Evolutionary conservation across 2,888 invertebrate species (phyloP).

Genomic region (Harpagoxenus sublaevis): DNA sequence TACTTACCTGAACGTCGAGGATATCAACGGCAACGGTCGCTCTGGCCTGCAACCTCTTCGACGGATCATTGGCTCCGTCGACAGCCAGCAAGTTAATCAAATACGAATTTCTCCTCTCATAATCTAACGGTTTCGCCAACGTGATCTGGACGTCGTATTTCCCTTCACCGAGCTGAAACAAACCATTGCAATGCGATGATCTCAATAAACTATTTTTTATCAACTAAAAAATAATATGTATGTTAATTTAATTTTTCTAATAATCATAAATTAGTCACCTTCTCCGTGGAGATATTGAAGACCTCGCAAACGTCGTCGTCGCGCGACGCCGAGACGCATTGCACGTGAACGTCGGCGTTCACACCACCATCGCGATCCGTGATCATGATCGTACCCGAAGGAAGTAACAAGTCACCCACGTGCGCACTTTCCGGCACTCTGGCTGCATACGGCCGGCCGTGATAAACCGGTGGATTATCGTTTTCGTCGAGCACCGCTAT

Average conservation of each 20-base stretch:
- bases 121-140: constrained; percentile 91
- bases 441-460: constrained; percentile 91
- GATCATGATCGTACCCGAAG: constrained; percentile 88
- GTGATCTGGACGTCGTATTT: constrained; percentile 91
- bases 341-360: constrained; percentile 90
- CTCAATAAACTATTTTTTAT: background rate
- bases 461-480: constrained; percentile 93
- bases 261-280: constrained; percentile 84
- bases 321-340: constrained; percentile 88
- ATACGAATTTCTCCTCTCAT: constrained; percentile 92
- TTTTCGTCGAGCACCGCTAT: constrained; percentile 93
- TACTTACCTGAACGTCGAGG: constrained; percentile 90
- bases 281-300: constrained; percentile 90
- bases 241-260: background rate
- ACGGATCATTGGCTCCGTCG: constrained; percentile 88
- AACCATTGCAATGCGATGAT: background rate
- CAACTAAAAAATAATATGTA: background rate
- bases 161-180: constrained; percentile 88
- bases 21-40: constrained; percentile 93
- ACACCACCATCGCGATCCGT: constrained; percentile 91
- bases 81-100: constrained; percentile 90
- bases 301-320: constrained; percentile 91
- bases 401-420: constrained; percentile 89
- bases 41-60: constrained; percentile 89
- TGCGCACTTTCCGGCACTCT: constrained; percentile 90